phyloP scores from a whole-genome alignment of 1,140 invertebrate species.

The Papilio machaon region DNA sequence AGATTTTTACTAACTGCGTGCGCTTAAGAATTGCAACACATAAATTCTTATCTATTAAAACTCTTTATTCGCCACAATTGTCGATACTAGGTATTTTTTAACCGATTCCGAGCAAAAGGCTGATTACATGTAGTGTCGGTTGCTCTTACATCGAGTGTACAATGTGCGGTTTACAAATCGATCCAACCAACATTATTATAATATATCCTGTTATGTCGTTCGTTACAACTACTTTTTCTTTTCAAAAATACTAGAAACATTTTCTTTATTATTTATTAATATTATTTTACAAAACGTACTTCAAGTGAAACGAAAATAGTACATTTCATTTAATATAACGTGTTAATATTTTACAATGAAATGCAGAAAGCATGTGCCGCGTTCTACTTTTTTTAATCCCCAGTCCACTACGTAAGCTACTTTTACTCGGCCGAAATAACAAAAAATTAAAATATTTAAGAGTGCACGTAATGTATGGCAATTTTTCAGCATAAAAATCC shows the following conservation, averaged over 20 bases:
- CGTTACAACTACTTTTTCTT: conserved; percentile 45
- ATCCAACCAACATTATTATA: conserved; percentile 56
- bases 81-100: conserved; percentile 13
- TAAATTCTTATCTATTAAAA: background rate
- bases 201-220: conserved; percentile 56
- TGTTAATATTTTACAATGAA: conserved; percentile 10
- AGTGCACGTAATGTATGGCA: conserved; percentile 33
- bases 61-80: conserved; percentile 12
- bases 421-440: background rate
- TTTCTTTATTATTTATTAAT: background rate
- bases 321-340: background rate
- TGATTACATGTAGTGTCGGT: conserved; percentile 55
- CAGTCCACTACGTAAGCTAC: conserved; percentile 10
- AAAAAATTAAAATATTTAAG: conserved; percentile 31
- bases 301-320: background rate
- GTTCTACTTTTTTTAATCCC: background rate
- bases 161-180: conserved; percentile 63
- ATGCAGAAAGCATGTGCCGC: background rate
- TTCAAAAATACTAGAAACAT: conserved; percentile 18
- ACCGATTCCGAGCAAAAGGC: conserved; percentile 21
- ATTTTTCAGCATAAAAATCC: conserved; percentile 37
- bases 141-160: conserved; percentile 51
- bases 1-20: background rate
- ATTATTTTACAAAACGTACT: background rate
- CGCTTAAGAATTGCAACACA: background rate